phyloP scores from a whole-genome alignment of 1,140 invertebrate species.

The Philaenus spumarius region DNA sequence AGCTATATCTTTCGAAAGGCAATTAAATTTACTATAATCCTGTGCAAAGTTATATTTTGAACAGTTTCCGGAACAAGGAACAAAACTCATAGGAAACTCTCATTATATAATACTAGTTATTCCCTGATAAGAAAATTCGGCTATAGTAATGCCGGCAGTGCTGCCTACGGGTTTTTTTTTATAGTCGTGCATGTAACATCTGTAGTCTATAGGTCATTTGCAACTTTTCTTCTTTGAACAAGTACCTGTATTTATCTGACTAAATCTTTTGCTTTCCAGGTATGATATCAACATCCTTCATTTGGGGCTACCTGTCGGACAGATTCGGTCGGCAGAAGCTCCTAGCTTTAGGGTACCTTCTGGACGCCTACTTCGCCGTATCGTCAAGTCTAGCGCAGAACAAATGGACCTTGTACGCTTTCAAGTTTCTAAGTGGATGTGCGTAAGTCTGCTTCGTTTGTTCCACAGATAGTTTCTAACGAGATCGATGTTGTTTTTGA shows the following conservation, averaged over 20 bases:
- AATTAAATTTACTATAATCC: too few species aligned
- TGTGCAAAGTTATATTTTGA: too few species aligned
- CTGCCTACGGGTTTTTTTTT: too few species aligned
- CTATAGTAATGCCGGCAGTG: neutral
- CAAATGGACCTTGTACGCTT: constrained; percentile 57
- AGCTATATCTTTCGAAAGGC: too few species aligned
- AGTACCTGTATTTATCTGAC: too few species aligned
- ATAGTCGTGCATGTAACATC: constrained; percentile 19
- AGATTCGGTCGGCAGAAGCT: constrained; percentile 62
- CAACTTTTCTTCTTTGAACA: too few species aligned
- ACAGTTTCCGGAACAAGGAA: neutral
- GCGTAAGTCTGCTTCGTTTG: constrained; percentile 65
- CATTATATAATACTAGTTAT: too few species aligned
- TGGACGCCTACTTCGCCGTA: constrained; percentile 59
- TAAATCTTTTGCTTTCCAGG: constrained; percentile 49
- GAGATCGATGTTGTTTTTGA: too few species aligned
- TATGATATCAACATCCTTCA: constrained; percentile 70
- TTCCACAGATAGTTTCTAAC: too few species aligned
- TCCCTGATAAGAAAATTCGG: too few species aligned
- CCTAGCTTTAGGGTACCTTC: constrained; percentile 61
- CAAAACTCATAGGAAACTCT: too few species aligned
- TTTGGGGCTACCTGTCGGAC: constrained; percentile 79
- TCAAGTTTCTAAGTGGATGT: constrained; percentile 68
- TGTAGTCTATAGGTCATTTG: too few species aligned
- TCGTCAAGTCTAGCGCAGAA: constrained; percentile 60